Evolutionary conservation across 2,888 invertebrate genomes (phyloP).

Genomic region (Digitonthophagus gazella): DNA sequence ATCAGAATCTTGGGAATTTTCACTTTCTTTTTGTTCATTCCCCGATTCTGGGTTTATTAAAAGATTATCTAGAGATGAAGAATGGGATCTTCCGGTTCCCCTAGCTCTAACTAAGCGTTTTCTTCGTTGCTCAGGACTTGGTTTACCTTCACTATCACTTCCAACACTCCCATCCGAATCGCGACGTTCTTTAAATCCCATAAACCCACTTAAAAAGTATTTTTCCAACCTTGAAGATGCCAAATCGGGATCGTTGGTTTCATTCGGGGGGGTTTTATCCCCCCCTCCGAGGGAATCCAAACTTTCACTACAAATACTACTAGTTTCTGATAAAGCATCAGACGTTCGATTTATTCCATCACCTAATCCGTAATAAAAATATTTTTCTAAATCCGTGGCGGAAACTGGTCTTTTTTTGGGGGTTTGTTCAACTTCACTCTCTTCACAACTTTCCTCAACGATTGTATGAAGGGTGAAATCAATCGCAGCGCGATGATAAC

Average conservation of each 20-base stretch:
- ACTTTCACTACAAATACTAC: slow-evolving; percentile 82
- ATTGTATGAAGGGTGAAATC: slow-evolving; percentile 92
- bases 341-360: slow-evolving; percentile 63
- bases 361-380: slow-evolving; percentile 84
- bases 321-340: slow-evolving; percentile 75
- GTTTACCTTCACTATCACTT: slow-evolving; percentile 85
- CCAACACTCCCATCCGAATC: slow-evolving; percentile 86
- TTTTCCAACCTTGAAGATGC: slow-evolving; percentile 85
- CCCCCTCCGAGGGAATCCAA: slow-evolving; percentile 69
- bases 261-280: slow-evolving; percentile 47
- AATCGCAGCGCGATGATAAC: slow-evolving; percentile 78
- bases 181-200: slow-evolving; percentile 74
- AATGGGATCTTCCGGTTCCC: slow-evolving; percentile 79
- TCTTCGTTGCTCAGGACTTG: slow-evolving; percentile 82
- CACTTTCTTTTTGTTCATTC: slow-evolving; percentile 41
- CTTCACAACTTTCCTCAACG: slow-evolving; percentile 92
- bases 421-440: slow-evolving; percentile 77
- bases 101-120: slow-evolving; percentile 79
- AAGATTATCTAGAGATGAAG: slow-evolving; percentile 77
- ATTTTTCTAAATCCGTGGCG: slow-evolving; percentile 84
- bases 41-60: slow-evolving; percentile 59
- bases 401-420: slow-evolving; percentile 66
- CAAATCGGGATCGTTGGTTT: slow-evolving; percentile 63
- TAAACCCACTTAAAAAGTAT: slow-evolving; percentile 83
- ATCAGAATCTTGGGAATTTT: slow-evolving; percentile 61